Base-by-base conservation (phyloP, 1,140 invertebrate species). In the Aleiodes sp. region DNA sequence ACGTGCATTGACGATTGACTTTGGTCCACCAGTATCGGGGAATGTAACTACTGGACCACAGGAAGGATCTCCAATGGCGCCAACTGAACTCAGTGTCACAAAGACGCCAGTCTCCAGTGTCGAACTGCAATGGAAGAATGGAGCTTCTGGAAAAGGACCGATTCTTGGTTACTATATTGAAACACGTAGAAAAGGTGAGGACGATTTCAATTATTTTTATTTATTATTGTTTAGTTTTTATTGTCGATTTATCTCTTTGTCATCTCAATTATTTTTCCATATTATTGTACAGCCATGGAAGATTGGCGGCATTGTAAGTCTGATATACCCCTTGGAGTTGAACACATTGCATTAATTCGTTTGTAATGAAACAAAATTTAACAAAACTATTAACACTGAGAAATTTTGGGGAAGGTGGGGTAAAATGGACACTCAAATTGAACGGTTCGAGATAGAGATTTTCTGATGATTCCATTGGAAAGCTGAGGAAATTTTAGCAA, bases 31-130 rank as follows among this genome's bases (percentile, higher is more conserved):
- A 6, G 84, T 92, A 10, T 89, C 88, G 37, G 92, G 89, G 62
- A 96, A 96, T 84, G 93, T 97, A 3, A 97, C 94, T 4, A 98
- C 96, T 0, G 97, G 96, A 21, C 96, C 96, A n/a, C 96, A 98
- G 83, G 89, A 92, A 78, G 96, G 95, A 33, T 96, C 96, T 0
- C 97, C 97, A 14, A 90, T 89, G 33, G 87, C 90, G 14, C 94
- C 94, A 0, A 91, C 88, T 56, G 90, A 92, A 77, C 88, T 98
- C 2, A 87, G 82, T 14, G 80, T 98, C 2, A 87, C 88, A 9
- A 93, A 94, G 83, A 94, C 94, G 14, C 56, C 26, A 19, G 89
- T 93, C n/a, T 93, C 94, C 2, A 92, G 91, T 77, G 91, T 98
- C 33, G 92, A 92, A 75, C 87, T 99, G 73, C 90, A 91, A 60